Conservation (phyloP, 1,140 invertebrate genomes). For the Drosophila suzukii region DNA sequence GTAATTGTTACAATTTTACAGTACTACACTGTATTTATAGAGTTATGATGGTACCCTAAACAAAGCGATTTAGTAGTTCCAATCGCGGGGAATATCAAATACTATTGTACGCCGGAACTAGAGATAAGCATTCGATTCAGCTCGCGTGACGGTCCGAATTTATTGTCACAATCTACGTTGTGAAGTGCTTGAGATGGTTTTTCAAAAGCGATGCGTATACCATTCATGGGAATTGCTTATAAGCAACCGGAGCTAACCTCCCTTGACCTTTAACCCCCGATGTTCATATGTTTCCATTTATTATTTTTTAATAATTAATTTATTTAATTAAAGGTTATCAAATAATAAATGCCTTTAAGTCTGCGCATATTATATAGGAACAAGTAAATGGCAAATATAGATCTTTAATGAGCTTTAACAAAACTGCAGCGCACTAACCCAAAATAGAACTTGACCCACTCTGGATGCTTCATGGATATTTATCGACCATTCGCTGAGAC, state of each 20-base stretch:
- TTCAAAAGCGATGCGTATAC: neutral
- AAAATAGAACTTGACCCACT: conserved; percentile 68
- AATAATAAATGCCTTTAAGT: neutral
- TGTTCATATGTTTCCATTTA: conserved; percentile 7
- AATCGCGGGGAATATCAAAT: conserved; percentile 23
- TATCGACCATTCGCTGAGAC: conserved; percentile 5
- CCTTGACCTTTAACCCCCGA: conserved; percentile 25
- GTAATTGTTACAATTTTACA: neutral
- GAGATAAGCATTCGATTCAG: conserved; percentile 25
- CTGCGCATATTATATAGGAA: neutral
- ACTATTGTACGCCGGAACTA: conserved; percentile 18
- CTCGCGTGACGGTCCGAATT: conserved; percentile 32
- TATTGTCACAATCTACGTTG: conserved; percentile 17
- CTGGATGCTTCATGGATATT: conserved; percentile 5
- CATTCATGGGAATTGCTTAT: conserved; percentile 20
- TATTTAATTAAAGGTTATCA: neutral
- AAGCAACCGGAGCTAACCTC: conserved; percentile 16
- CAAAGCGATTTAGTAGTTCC: conserved; percentile 19
- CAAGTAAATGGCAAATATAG: neutral
- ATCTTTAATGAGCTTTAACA: neutral
- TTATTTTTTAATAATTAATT: no score
- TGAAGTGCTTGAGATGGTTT: conserved; percentile 7
- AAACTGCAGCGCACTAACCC: conserved; percentile 29
- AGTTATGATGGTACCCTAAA: neutral
- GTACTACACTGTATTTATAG: neutral